Evolutionary conservation across 2,888 invertebrate species (phyloP), one percentile per base, ranked within the genome.

Genomic region (Spatulosminthurus flaviceps): DNA sequence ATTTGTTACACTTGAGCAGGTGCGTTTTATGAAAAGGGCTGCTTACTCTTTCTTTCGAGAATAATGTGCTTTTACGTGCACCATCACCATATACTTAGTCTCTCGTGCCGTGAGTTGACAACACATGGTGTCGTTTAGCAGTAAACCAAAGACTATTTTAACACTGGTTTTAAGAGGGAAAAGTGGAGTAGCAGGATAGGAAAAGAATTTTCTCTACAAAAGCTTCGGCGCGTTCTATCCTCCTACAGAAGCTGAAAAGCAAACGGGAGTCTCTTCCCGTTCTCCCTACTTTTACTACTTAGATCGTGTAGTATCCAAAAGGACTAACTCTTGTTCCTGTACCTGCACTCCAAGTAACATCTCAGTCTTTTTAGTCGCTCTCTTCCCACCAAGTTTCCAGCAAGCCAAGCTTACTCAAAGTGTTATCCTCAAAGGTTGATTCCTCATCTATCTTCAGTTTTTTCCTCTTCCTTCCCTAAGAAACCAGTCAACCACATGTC

Each of bases 171-270:
- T 51, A 51, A 51, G 51, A 19, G 16, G 5, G 51, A 51, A 51
- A 16, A 13, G 51, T 2, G 51, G n/a, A n/a, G n/a, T 2, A 51
- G 16, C 1, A 51, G 51, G n/a, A 51, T 11, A 51, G 9, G 2
- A 29, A 24, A 13, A 67, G 22, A 22, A 29, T 34, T 29, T 28
- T 29, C n/a, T 69, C 69, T 29, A 9, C 28, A 16, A 70, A 70
- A 70, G 70, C 26, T 72, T 72, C 72, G 51, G 73, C 51, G 60
- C 60, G 73, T 70, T 70, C 41, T 21, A 21, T 19, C 19, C 29
- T 29, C 29, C 4, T 5, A 67, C 28, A 28, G 67, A 13, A 67
- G 67, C 24, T 67, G 19, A 60, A 73, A 60, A 60, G 16, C 60
- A 51, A 26, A 24, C 51, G 73, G n/a, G n/a, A n/a, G n/a, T n/a